phyloP scores from a whole-genome alignment of 2,888 invertebrate genomes.

The Rhingia campestris region DNA sequence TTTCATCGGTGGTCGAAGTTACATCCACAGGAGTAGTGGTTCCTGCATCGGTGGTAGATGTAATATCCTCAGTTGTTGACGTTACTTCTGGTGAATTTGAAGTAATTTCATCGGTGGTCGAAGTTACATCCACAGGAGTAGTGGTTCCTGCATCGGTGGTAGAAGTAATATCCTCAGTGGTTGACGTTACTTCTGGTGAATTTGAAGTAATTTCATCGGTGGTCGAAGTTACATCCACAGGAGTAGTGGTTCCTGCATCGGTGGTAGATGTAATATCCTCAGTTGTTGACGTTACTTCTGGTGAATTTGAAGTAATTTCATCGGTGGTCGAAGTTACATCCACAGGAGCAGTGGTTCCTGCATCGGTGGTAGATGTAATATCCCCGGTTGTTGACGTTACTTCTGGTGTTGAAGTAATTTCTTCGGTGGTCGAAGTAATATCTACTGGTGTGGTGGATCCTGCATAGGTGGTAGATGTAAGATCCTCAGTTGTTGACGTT shows the following conservation, averaged over 20 bases:
- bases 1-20: background rate
- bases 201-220: background rate
- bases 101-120: background rate
- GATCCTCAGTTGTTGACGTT: too few relatives aligned
- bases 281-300: background rate
- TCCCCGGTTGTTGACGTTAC: background rate
- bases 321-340: background rate
- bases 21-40: background rate
- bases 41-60: background rate
- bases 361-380: background rate
- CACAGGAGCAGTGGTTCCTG: background rate
- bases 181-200: background rate
- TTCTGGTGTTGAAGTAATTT: background rate
- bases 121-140: background rate
- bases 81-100: background rate
- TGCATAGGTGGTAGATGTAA: background rate
- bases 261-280: background rate
- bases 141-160: too few relatives aligned
- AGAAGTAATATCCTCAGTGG: background rate
- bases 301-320: background rate
- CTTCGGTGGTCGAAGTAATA: background rate
- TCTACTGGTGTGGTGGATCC: background rate
- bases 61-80: background rate
- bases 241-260: background rate
- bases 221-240: constrained; percentile 4